These are phyloP conservation scores for Nesoenas mayeri DNA, from an alignment of 2,113 vertebrate species.

Conservation along the genomic window DNA sequence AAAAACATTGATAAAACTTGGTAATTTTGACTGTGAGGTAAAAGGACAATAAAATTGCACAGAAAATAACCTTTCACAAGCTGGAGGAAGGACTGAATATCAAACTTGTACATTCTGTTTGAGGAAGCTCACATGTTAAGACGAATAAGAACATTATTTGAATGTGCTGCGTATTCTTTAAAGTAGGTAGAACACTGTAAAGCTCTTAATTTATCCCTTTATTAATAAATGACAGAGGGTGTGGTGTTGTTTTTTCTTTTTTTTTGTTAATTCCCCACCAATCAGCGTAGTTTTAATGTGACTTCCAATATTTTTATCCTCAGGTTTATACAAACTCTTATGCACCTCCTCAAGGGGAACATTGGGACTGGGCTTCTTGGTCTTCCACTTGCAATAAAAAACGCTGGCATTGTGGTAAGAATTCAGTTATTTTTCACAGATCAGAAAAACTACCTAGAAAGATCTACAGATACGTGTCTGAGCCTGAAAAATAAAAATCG, in stretches of 20 bases:
- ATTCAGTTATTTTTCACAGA: neutral
- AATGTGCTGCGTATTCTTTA: neutral
- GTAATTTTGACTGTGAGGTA: neutral
- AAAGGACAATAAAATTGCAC: neutral
- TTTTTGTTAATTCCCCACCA: no score
- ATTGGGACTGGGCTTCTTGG: conserved; percentile 88
- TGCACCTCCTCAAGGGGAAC: conserved; percentile 88
- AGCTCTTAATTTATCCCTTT: neutral
- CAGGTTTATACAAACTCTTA: conserved; percentile 86
- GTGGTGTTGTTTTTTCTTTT: neutral
- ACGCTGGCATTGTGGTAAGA: conserved; percentile 86
- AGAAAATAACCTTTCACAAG: neutral
- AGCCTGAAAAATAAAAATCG: neutral
- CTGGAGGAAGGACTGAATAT: neutral
- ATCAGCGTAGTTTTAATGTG: neutral
- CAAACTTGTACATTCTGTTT: neutral
- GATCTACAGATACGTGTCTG: neutral
- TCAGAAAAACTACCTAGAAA: neutral
- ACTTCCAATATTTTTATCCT: neutral
- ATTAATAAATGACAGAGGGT: neutral
- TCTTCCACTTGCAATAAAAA: conserved; percentile 87
- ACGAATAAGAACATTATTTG: neutral
- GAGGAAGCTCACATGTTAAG: neutral
- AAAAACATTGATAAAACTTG: neutral
- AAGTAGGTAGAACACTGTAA: neutral